phyloP scores from a whole-genome alignment of 2,797 vertebrate species.

The Ctenochaetus hawaiiensis region DNA sequence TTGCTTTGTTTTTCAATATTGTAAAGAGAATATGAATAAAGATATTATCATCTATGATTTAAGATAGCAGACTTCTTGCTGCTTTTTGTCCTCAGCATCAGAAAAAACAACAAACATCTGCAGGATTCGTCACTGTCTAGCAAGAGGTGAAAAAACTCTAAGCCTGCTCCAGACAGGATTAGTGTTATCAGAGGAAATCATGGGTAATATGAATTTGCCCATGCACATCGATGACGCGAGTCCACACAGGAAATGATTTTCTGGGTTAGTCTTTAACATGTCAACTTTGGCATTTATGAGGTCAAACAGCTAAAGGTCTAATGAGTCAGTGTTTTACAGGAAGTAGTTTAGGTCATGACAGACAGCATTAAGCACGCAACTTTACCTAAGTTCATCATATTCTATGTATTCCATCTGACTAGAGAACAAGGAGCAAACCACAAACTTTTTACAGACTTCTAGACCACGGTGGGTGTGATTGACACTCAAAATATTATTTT shows the following conservation, averaged over 20 bases:
- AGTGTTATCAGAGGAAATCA: constrained; percentile 33
- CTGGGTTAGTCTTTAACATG: background rate
- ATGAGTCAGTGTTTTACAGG: background rate
- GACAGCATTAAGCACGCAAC: too few relatives aligned
- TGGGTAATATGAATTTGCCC: constrained; percentile 14
- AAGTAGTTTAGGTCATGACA: background rate
- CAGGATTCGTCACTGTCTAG: background rate
- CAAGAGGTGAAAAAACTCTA: background rate
- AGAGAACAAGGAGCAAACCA: background rate
- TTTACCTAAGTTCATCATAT: too few relatives aligned
- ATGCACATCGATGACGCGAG: background rate
- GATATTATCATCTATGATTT: constrained; percentile 64
- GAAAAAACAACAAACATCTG: background rate
- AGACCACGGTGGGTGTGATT: background rate
- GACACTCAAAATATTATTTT: background rate
- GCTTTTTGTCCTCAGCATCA: background rate
- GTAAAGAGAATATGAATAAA: constrained; percentile 79
- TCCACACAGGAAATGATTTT: background rate
- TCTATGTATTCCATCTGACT: background rate
- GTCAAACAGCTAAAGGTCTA: background rate
- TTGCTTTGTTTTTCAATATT: constrained; percentile 56
- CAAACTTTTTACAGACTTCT: background rate
- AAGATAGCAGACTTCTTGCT: background rate
- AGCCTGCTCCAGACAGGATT: constrained; percentile 25
- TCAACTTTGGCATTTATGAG: background rate